Base-by-base conservation (phyloP, 2,888 invertebrate species). In the Cryptosula pallasiana region DNA sequence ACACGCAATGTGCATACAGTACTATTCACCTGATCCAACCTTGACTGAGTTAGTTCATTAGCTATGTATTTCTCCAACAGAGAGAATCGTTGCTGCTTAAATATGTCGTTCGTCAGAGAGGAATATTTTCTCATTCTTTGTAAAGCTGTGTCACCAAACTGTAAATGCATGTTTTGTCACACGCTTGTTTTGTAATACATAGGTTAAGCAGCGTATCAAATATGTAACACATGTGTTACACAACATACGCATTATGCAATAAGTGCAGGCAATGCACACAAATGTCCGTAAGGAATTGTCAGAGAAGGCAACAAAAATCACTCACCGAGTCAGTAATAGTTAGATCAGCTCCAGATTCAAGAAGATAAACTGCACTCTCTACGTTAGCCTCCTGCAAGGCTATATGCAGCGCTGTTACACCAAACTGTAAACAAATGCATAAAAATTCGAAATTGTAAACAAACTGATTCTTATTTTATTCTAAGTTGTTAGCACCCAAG, bases 341-440 rank as follows among this genome's bases (percentile, higher is more conserved):
- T 16, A 29, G 35, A 36, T 70, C 70, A 5, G 70, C 70, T 3
- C 70, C 70, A 5, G 70, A 23, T 23, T 13, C 70, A 9, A 70
- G 23, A n/a, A 70, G 36, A 16, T 23, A 9, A 35, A 27, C 35
- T 1, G 29, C 70, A 27, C 25, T 70, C 27, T 36, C 36, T 5
- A 54, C 20, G 36, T 70, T 35, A n/a, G 35, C 70, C 16, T 70
- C 27, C 35, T 5, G 5, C 70, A 54, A 27, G 2, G 70, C 70
- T 9, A 54, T 54, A 29, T 70, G 70, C 32, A 70, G 45, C 2
- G 70, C 35, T 27, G 70, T 70, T 54, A 45, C 3, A 5, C 35
- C 70, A 54, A 70, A 54, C 70, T 70, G 32, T 27, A 70, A 70
- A 5, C 13, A n/a, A 5, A 9, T 32, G n/a, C n/a, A n/a, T n/a